Evolutionary conservation across 2,888 invertebrate genomes (phyloP).

Genomic region (Agrotis clavis): DNA sequence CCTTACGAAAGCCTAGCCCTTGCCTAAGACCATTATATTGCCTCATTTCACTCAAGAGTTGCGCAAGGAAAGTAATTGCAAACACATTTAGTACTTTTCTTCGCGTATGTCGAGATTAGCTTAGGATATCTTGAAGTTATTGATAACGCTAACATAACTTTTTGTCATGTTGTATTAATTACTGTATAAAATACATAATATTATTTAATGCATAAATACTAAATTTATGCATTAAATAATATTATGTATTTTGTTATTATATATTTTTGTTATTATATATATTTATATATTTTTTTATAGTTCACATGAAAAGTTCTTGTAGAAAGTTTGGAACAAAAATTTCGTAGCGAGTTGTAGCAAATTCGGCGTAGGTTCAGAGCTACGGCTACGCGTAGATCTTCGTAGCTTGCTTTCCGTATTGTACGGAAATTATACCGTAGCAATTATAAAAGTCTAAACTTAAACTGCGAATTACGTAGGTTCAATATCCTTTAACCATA

Average conservation of each 20-base stretch:
- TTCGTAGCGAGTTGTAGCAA: conserved; percentile 23
- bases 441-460: background rate
- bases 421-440: background rate
- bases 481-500: too few species aligned
- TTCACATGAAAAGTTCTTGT: background rate
- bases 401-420: background rate
- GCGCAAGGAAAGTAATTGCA: conserved; percentile 20
- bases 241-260: too few species aligned
- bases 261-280: too few species aligned
- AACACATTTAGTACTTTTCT: conserved; percentile 24
- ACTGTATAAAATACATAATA: background rate
- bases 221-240: too few species aligned
- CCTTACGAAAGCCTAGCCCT: conserved; percentile 49
- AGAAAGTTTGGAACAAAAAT: conserved; percentile 3
- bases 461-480: too few species aligned
- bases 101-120: conserved; percentile 19
- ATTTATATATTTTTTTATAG: too few species aligned
- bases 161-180: background rate
- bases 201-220: background rate
- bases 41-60: conserved; percentile 41
- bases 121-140: conserved; percentile 31
- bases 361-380: conserved; percentile 4
- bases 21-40: conserved; percentile 31
- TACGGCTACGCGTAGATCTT: conserved; percentile 2
- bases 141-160: conserved; percentile 8